Conservation (phyloP, 2,888 invertebrate species). For the Cremastobaeus sp. region DNA sequence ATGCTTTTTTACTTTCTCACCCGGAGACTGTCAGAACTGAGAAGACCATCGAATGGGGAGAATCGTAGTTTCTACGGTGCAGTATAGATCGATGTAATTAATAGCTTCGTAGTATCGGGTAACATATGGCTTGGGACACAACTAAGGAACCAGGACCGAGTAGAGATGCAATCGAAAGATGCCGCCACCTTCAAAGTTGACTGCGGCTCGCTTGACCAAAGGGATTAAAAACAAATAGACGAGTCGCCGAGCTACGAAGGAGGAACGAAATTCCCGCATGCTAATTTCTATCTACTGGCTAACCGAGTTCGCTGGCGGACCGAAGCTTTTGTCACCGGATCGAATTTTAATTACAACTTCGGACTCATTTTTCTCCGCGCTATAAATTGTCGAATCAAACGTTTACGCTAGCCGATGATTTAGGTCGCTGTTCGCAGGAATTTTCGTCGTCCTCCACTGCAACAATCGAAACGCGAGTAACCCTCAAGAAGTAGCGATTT, state of each 20-base stretch:
- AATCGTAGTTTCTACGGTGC: conserved; percentile 52
- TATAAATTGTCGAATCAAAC: too few relatives aligned
- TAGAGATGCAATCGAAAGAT: conserved; percentile 63
- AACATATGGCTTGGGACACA: conserved; percentile 74
- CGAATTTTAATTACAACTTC: conserved; percentile 42
- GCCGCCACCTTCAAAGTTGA: conserved; percentile 68
- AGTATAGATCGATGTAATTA: conserved; percentile 77
- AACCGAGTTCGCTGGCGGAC: conserved; percentile 41
- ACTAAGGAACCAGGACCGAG: conserved; percentile 59
- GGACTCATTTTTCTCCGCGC: too few relatives aligned
- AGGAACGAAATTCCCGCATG: conserved; percentile 61
- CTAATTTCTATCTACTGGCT: conserved; percentile 59
- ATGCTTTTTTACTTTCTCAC: conserved; percentile 72
- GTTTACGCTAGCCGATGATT: too few relatives aligned
- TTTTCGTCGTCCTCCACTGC: too few relatives aligned
- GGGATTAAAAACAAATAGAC: conserved; percentile 72
- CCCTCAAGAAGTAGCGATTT: conserved; percentile 70
- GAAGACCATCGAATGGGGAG: conserved; percentile 55
- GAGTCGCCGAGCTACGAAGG: conserved; percentile 61
- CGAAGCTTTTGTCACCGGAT: conserved; percentile 42
- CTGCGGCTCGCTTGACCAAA: conserved; percentile 67
- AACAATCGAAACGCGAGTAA: conserved; percentile 61
- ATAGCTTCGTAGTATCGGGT: conserved; percentile 75
- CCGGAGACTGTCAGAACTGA: conserved; percentile 62
- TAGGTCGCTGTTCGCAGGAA: conserved; percentile 2